Evolutionary conservation across 2,797 vertebrate species (phyloP).

Genomic region (Steatocranus sp.): DNA sequence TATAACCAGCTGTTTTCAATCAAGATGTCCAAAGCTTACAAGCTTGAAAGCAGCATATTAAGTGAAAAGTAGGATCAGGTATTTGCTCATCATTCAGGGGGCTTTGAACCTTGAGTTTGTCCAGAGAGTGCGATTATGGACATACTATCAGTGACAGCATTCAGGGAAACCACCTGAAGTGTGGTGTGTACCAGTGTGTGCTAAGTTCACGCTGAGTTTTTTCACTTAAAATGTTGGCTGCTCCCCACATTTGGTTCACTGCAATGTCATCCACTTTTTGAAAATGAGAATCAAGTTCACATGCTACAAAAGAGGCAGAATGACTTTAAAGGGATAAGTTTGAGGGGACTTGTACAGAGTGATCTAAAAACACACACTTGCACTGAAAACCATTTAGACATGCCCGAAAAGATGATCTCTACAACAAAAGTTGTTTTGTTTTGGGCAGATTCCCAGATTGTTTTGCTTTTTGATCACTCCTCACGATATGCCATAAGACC

Average conservation of each 20-base stretch:
- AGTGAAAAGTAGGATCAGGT: background rate
- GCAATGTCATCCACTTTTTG: background rate
- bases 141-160: background rate
- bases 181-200: background rate
- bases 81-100: background rate
- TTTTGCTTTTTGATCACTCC: background rate
- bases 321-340: background rate
- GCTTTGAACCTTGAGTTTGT: background rate
- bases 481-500: background rate
- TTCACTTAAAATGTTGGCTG: background rate
- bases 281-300: background rate
- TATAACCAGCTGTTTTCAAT: background rate
- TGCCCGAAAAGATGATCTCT: background rate
- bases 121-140: background rate
- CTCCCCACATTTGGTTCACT: background rate
- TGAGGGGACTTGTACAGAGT: background rate
- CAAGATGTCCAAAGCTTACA: background rate
- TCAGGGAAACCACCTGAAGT: background rate
- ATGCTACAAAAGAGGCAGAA: background rate
- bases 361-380: background rate
- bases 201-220: background rate
- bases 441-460: background rate
- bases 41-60: background rate
- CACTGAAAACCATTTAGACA: background rate
- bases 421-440: background rate